Conservation (phyloP, 35 echinoderm and acorn worm species). For the Amphiura filiformis region DNA sequence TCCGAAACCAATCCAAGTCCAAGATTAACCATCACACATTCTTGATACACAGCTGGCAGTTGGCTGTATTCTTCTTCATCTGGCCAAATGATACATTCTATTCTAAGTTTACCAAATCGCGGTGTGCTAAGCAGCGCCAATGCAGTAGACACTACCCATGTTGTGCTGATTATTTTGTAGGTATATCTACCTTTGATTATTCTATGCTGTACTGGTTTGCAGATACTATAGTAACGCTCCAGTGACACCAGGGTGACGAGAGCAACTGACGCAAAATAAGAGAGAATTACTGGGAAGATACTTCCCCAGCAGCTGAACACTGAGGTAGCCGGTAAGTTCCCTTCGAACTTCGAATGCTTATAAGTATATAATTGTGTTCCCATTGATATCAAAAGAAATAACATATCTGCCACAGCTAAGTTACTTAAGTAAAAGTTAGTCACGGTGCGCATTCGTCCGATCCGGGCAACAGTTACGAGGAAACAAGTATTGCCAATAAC, state of each 20-base stretch:
- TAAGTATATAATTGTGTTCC: slow-evolving; percentile 50
- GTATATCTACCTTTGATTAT: slow-evolving; percentile 55
- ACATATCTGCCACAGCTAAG: slow-evolving; percentile 72
- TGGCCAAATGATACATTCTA: slow-evolving; percentile 26
- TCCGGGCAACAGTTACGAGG: slow-evolving; percentile 62
- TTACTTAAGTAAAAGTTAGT: slow-evolving; percentile 83
- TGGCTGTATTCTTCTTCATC: slow-evolving; percentile 23
- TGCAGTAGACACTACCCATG: slow-evolving; percentile 60
- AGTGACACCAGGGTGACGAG: slow-evolving; percentile 70
- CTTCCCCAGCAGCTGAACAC: slow-evolving; percentile 48
- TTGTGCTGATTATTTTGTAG: slow-evolving; percentile 25
- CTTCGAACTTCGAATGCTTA: slow-evolving; percentile 22
- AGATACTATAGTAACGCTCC: slow-evolving; percentile 82
- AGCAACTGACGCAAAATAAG: slow-evolving; percentile 58
- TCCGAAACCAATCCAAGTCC: neutral
- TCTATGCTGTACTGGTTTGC: slow-evolving; percentile 70
- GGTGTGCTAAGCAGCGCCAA: neutral
- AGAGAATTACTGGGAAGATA: slow-evolving; percentile 30
- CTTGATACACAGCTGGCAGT: neutral
- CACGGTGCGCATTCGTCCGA: slow-evolving; percentile 76
- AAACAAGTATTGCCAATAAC: slow-evolving; percentile 66
- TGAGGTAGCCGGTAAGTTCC: slow-evolving; percentile 6
- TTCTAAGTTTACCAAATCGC: neutral
- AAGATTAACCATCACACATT: neutral
- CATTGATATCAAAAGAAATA: slow-evolving; percentile 63